Evolutionary conservation across 2,113 vertebrate species (phyloP).

Genomic region (Toxostoma redivivum): DNA sequence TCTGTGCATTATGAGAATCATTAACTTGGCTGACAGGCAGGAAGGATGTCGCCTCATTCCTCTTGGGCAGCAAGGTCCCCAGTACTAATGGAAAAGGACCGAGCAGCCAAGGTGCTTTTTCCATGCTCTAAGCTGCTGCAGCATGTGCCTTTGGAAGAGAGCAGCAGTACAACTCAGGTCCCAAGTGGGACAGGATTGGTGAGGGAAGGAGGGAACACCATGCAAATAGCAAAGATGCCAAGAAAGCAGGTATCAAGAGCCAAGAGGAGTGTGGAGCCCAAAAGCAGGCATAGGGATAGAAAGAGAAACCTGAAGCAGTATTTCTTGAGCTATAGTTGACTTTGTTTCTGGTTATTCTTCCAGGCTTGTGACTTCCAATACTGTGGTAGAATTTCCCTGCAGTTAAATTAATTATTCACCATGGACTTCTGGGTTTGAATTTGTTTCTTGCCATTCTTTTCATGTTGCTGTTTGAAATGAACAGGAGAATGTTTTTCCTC

Average conservation of each 20-base stretch:
- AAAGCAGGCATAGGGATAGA: accelerated
- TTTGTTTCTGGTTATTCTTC: neutral
- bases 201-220: neutral
- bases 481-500: neutral
- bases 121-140: neutral
- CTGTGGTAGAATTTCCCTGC: neutral
- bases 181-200: accelerated
- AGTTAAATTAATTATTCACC: neutral
- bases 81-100: neutral
- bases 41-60: neutral
- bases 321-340: neutral
- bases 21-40: neutral
- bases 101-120: neutral
- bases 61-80: neutral
- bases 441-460: neutral
- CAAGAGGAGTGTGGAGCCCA: neutral
- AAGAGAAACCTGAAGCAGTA: neutral
- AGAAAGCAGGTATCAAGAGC: accelerated
- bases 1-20: neutral
- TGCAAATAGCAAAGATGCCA: neutral
- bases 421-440: neutral
- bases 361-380: neutral
- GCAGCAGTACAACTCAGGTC: neutral
- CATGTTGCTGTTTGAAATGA: neutral
- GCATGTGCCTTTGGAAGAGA: neutral